Conservation (phyloP, 2,888 invertebrate species). For the Dascillus cervinus region DNA sequence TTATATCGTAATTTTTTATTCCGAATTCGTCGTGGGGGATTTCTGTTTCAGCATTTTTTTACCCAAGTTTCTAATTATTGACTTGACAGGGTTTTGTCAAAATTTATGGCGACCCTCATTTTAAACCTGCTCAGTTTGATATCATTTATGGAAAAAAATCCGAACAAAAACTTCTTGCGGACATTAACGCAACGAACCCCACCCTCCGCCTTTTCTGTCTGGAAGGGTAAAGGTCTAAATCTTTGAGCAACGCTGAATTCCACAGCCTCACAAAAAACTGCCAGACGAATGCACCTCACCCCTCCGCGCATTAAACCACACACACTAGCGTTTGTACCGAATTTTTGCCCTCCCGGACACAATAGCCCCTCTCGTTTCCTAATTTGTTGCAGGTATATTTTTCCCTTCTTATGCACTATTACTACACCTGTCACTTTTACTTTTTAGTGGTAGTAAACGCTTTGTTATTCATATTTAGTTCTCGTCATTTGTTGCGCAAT, state of each 20-base stretch:
- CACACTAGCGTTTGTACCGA: constrained; percentile 7
- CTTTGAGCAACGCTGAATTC: constrained; percentile 19
- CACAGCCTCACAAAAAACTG: constrained; percentile 16
- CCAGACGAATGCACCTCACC: constrained; percentile 11
- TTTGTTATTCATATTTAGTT: not conserved
- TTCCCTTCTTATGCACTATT: constrained; percentile 5
- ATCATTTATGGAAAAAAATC: no score
- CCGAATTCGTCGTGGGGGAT: no score
- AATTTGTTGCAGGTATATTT: constrained; percentile 13
- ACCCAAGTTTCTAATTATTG: no score
- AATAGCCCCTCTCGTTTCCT: constrained; percentile 10
- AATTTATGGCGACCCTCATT: no score
- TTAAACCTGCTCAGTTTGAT: no score
- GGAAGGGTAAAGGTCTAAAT: constrained; percentile 14
- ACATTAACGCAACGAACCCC: no score
- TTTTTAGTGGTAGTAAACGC: constrained; percentile 1
- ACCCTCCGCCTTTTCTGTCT: constrained; percentile 15
- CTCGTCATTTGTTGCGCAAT: no score
- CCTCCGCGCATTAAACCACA: constrained; percentile 6
- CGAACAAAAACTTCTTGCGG: no score
- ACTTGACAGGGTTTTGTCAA: no score
- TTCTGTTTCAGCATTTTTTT: no score
- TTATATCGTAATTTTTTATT: no score
- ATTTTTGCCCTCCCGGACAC: constrained; percentile 9
- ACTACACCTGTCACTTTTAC: constrained; percentile 13